These are phyloP conservation scores for Ephialtes manifestator DNA, from an alignment of 2,888 invertebrate genomes.

Conservation along the genomic window DNA sequence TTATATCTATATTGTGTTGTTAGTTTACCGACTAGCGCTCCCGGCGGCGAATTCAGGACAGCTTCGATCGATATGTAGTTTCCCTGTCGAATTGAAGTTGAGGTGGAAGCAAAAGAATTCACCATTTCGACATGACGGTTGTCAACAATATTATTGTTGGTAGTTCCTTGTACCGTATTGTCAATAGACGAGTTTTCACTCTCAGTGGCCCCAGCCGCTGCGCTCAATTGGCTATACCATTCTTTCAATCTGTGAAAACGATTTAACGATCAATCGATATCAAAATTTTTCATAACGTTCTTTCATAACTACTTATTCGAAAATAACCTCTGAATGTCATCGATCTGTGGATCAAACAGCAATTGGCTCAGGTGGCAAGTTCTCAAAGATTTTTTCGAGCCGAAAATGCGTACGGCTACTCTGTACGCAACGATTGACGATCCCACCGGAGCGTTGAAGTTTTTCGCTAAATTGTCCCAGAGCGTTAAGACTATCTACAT, in stretches of 20 bases:
- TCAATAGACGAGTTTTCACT: neutral
- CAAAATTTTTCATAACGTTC: neutral
- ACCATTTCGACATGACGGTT: neutral
- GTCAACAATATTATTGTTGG: neutral
- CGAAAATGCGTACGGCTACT: slow-evolving; percentile 13
- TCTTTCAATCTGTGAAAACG: slow-evolving; percentile 24
- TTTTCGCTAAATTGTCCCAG: slow-evolving; percentile 29
- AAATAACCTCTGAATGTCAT: slow-evolving; percentile 20
- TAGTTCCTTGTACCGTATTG: neutral
- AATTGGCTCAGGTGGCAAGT: slow-evolving; percentile 4
- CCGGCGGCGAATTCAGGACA: neutral
- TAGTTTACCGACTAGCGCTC: neutral
- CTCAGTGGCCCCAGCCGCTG: neutral
- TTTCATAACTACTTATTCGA: neutral
- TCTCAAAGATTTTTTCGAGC: neutral
- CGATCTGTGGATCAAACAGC: slow-evolving; percentile 2
- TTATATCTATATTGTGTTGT: too few relatives aligned
- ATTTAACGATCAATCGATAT: neutral
- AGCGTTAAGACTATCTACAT: slow-evolving; percentile 19
- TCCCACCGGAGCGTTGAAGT: slow-evolving; percentile 11
- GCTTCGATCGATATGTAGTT: neutral
- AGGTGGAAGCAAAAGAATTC: neutral
- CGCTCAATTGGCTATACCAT: slow-evolving; percentile 15
- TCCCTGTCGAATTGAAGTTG: neutral
- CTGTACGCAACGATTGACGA: slow-evolving; percentile 1